Conservation (phyloP, 2,113 vertebrate genomes). For the Zeus faber region DNA sequence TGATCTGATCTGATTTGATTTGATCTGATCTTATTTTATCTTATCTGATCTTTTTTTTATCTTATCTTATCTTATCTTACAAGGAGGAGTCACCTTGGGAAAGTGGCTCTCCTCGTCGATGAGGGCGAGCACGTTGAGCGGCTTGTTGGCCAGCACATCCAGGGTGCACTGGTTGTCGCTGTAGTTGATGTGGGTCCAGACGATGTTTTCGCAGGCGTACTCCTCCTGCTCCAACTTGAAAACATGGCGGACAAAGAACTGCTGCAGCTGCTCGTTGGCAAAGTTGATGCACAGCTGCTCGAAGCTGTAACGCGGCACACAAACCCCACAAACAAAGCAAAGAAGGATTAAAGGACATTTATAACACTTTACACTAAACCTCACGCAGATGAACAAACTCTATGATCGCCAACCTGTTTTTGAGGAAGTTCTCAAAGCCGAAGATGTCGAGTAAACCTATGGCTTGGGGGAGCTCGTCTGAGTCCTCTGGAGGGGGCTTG, state of each 20-base stretch:
- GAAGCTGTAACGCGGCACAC: slow-evolving; percentile 74
- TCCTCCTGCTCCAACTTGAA: slow-evolving; percentile 95
- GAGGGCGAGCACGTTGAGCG: slow-evolving; percentile 89
- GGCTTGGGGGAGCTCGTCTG: slow-evolving; percentile 62
- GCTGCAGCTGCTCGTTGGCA: slow-evolving; percentile 96
- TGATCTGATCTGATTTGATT: no score
- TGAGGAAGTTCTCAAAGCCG: slow-evolving; percentile 96
- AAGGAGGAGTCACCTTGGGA: slow-evolving; percentile 88
- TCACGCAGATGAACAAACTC: no score
- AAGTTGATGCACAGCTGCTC: slow-evolving; percentile 98
- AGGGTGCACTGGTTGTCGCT: slow-evolving; percentile 82
- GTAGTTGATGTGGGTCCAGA: slow-evolving; percentile 86
- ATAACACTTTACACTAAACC: no score
- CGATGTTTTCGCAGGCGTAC: slow-evolving; percentile 82
- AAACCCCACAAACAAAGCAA: not conserved
- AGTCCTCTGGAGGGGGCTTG: slow-evolving; percentile 71
- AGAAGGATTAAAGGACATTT: no score
- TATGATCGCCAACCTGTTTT: slow-evolving; percentile 82
- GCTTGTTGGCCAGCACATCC: slow-evolving; percentile 83
- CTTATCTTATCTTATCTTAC: no score
- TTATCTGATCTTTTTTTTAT: no score
- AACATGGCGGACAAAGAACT: slow-evolving; percentile 91
- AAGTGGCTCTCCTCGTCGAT: slow-evolving; percentile 96
- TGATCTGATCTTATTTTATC: no score
- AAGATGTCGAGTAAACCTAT: slow-evolving; percentile 96